These are phyloP conservation scores for Brenthis ino DNA, from an alignment of 2,888 invertebrate species.

Conservation along the genomic window DNA sequence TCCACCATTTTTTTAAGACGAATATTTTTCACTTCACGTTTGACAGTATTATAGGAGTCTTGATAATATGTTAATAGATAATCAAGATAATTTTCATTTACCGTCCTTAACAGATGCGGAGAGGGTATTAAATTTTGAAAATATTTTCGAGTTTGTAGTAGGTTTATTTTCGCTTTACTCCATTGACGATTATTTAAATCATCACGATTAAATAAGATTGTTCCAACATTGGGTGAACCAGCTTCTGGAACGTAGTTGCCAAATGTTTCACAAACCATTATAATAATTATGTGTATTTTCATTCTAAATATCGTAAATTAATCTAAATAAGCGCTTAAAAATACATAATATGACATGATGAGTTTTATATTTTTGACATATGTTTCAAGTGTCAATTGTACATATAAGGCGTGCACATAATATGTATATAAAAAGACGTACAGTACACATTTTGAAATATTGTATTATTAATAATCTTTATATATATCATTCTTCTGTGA, in stretches of 20 bases:
- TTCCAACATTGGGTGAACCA: constrained; percentile 58
- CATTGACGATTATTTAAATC: constrained; percentile 55
- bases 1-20: constrained; percentile 54
- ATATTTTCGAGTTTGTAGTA: constrained; percentile 57
- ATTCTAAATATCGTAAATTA: constrained; percentile 45
- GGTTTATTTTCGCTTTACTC: constrained; percentile 50
- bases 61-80: constrained; percentile 56
- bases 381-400: constrained; percentile 4
- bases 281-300: constrained; percentile 20
- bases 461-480: no score
- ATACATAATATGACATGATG: constrained; percentile 1
- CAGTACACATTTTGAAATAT: no score
- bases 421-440: neutral
- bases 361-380: neutral
- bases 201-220: constrained; percentile 57
- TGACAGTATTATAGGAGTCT: constrained; percentile 52
- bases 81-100: constrained; percentile 54
- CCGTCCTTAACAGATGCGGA: constrained; percentile 45
- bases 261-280: constrained; percentile 37
- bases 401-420: neutral
- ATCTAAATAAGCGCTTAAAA: constrained; percentile 57
- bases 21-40: constrained; percentile 48
- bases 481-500: no score
- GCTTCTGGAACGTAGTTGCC: constrained; percentile 35
- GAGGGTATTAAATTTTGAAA: constrained; percentile 62